phyloP scores from a whole-genome alignment of 2,888 invertebrate genomes.

The Lathronympha strigana region DNA sequence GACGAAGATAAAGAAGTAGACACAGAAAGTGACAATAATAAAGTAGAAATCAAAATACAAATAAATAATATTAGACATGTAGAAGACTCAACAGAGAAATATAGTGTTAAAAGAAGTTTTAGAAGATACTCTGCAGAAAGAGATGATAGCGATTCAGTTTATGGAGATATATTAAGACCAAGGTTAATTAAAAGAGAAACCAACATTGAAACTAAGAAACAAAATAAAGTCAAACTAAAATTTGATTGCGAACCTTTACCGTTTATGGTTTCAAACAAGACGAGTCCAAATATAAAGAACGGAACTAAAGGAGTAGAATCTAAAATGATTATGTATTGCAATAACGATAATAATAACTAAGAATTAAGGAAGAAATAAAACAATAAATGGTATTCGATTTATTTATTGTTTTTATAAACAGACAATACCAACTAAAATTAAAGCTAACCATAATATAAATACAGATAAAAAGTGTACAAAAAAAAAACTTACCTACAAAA shows the following conservation, averaged over 20 bases:
- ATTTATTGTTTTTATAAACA: too few species aligned
- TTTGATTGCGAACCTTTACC: constrained; percentile 8
- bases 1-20: neutral
- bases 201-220: neutral
- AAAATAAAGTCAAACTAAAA: neutral
- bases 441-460: too few species aligned
- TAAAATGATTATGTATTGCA: constrained; percentile 11
- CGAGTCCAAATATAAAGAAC: neutral
- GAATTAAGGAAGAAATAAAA: neutral
- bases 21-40: neutral
- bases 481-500: too few species aligned
- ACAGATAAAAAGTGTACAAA: too few species aligned
- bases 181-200: neutral
- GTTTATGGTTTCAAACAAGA: neutral
- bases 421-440: too few species aligned
- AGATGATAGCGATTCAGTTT: neutral
- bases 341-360: neutral
- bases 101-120: neutral
- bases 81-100: neutral
- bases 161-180: neutral
- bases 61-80: constrained; percentile 2
- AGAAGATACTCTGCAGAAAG: neutral
- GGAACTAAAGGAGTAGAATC: neutral
- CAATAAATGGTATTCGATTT: too few species aligned
- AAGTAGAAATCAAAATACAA: constrained; percentile 3